Evolutionary conservation across 2,113 vertebrate genomes (phyloP).

Genomic region (Chloebia gouldiae): DNA sequence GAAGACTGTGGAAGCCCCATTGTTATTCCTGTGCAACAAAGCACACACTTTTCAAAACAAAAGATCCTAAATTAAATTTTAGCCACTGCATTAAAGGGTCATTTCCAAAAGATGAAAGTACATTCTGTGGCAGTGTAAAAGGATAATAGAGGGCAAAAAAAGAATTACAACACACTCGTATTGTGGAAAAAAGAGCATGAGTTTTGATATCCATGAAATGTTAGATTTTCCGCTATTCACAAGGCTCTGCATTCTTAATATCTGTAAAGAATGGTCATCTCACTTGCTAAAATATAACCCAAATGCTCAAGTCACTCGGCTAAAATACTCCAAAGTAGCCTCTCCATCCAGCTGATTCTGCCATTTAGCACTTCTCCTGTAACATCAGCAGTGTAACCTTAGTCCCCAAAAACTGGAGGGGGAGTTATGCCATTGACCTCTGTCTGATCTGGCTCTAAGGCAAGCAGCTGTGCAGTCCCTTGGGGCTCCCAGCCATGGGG

Average conservation of each 20-base stretch:
- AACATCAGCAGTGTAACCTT: conserved; percentile 22
- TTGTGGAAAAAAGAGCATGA: not conserved
- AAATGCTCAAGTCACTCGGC: not conserved
- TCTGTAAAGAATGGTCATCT: conserved; percentile 65
- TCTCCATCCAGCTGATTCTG: conserved; percentile 35
- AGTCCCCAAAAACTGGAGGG: conserved; percentile 22
- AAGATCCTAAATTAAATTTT: conserved; percentile 43
- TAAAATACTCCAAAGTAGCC: conserved; percentile 44
- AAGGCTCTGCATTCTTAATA: conserved; percentile 58
- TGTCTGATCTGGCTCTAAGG: not conserved
- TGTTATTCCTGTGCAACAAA: not conserved
- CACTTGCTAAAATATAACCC: conserved; percentile 26
- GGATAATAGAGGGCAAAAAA: conserved; percentile 46
- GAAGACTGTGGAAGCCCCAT: not conserved
- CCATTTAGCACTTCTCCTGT: conserved; percentile 37
- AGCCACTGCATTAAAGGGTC: not conserved
- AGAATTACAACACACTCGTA: conserved; percentile 24
- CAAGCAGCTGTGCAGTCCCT: not conserved
- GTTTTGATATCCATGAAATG: conserved; percentile 67
- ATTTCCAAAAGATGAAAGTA: conserved; percentile 48
- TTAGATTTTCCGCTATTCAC: conserved; percentile 62
- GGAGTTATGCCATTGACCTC: not conserved
- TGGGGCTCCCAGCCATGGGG: not conserved
- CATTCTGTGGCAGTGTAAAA: conserved; percentile 4
- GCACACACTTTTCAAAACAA: not conserved